Percentiles rank a stretch among this genome's conserved stretches.
These are phyloP conservation scores for Varanus salvator DNA, from an alignment of 2,113 vertebrate genomes.

Conservation along the genomic window DNA sequence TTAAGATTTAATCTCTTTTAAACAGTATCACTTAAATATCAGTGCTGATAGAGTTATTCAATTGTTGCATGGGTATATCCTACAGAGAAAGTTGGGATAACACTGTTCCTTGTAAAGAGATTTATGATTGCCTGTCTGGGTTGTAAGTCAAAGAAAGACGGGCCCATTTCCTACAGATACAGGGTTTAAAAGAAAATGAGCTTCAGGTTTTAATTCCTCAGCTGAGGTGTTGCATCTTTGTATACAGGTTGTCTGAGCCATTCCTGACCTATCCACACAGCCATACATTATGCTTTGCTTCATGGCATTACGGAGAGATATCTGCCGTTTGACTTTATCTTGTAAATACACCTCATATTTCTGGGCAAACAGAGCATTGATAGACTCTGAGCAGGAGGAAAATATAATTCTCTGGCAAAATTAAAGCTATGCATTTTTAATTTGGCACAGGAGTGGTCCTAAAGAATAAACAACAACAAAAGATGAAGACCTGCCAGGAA, in stretches of 20 bases:
- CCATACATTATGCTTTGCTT: slow-evolving; percentile 39
- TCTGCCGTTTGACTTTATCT: slow-evolving; percentile 43
- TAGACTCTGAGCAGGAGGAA: slow-evolving; percentile 19
- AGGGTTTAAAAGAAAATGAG: slow-evolving; percentile 46
- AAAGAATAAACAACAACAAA: slow-evolving; percentile 38
- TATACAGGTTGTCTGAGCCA: slow-evolving; percentile 48
- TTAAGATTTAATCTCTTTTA: neutral
- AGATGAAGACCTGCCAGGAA: slow-evolving; percentile 15
- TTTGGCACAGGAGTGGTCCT: slow-evolving; percentile 21
- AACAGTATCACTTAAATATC: slow-evolving; percentile 38
- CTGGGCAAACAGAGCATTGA: slow-evolving; percentile 50
- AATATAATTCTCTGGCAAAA: slow-evolving; percentile 39
- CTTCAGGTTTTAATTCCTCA: slow-evolving; percentile 60
- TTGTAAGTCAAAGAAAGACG: slow-evolving; percentile 67
- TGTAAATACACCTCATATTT: slow-evolving; percentile 20
- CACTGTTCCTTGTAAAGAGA: slow-evolving; percentile 71
- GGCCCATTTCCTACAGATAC: slow-evolving; percentile 53
- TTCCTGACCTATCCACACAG: slow-evolving; percentile 51
- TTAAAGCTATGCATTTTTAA: slow-evolving; percentile 42
- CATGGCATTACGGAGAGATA: slow-evolving; percentile 43
- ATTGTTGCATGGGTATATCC: slow-evolving; percentile 66
- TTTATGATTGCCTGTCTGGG: slow-evolving; percentile 62
- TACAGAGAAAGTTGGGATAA: slow-evolving; percentile 72
- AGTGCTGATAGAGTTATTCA: slow-evolving; percentile 43
- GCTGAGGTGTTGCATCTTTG: slow-evolving; percentile 51